Base-by-base conservation (phyloP, 1,140 invertebrate species). In the Zophobas morio region DNA sequence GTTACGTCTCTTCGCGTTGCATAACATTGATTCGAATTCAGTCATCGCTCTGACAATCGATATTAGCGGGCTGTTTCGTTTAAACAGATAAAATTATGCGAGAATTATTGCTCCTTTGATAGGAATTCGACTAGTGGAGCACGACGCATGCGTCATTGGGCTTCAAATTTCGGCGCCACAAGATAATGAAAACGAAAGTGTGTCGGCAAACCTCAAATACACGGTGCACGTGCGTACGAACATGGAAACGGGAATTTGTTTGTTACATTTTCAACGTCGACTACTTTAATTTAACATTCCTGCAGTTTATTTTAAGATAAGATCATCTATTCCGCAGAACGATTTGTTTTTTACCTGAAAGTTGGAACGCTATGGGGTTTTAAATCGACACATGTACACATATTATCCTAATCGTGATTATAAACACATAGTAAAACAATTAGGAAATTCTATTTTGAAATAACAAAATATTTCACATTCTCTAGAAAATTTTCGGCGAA, bases 21-120 rank as follows among this genome's bases (percentile, higher is more conserved):
- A 74, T 79, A 79, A 81, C 77, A 40, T 37, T 37, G 8, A 75
- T 79, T 79, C 47, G 57, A 75, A 79, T 81, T 81, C 77, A 46
- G 42, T 72, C 60, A 66, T 66, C 60, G 60, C 34, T 46, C 33
- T 34, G 53, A 70, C 32, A 60, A 60, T 70, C 32, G 36, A 54
- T 46, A 39, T 34, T 57, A 57, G 1, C 54, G 2, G 60, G 5
- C 60, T 33, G 20, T 42, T 66, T 66, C n/a, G 36, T 20, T 66
- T 5, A 20, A 36, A 42, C 33, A 8, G 37, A 66, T 36, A 20
- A 42, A 32, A 66, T 66, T 66, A 42, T 20, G 37, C 42, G 40
- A 2, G 39, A 66, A 66, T 42, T 66, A 42, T 20, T n/a, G 32
- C 40, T 66, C 20, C 60, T 63, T 46, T n/a, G n/a, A 66, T 5